A percentile compares a stretch with the other conserved stretches of the same genome.
Conservation (phyloP, 1,140 invertebrate species). For the Streblospio benedicti region DNA sequence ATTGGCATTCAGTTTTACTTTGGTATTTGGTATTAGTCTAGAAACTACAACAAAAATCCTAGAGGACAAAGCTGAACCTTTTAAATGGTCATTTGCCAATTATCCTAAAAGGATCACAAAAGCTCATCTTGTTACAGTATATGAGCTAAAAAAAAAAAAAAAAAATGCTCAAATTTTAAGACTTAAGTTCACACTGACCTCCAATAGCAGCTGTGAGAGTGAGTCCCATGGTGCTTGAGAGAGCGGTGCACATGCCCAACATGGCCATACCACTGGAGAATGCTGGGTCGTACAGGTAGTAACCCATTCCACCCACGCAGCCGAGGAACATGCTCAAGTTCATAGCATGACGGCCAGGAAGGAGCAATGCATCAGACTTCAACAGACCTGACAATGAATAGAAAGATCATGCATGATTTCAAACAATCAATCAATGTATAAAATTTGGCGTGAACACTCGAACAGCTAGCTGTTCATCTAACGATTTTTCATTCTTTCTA, state of each 20-base stretch:
- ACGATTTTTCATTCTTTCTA: too few relatives aligned
- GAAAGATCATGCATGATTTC: neutral
- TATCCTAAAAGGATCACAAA: too few relatives aligned
- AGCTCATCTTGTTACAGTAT: too few relatives aligned
- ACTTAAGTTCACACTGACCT: slow-evolving; percentile 50
- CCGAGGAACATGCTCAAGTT: slow-evolving; percentile 61
- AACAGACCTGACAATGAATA: slow-evolving; percentile 55
- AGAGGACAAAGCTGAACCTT: too few relatives aligned
- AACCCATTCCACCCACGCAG: slow-evolving; percentile 64
- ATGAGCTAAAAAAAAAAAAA: too few relatives aligned
- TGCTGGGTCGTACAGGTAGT: slow-evolving; percentile 58
- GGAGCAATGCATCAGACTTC: slow-evolving; percentile 65
- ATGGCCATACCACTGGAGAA: slow-evolving; percentile 57
- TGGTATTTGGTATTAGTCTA: too few relatives aligned
- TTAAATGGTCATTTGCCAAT: too few relatives aligned
- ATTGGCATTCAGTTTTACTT: too few relatives aligned
- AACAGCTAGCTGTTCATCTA: too few relatives aligned
- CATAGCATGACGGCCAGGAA: slow-evolving; percentile 72
- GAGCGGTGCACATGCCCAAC: slow-evolving; percentile 63
- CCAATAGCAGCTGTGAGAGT: slow-evolving; percentile 82
- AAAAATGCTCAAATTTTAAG: too few relatives aligned
- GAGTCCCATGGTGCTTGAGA: slow-evolving; percentile 71
- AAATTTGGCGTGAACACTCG: too few relatives aligned
- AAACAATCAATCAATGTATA: neutral
- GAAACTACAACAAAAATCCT: too few relatives aligned